phyloP scores from a whole-genome alignment of 1,140 invertebrate species.

The Procambarus virginalis region DNA sequence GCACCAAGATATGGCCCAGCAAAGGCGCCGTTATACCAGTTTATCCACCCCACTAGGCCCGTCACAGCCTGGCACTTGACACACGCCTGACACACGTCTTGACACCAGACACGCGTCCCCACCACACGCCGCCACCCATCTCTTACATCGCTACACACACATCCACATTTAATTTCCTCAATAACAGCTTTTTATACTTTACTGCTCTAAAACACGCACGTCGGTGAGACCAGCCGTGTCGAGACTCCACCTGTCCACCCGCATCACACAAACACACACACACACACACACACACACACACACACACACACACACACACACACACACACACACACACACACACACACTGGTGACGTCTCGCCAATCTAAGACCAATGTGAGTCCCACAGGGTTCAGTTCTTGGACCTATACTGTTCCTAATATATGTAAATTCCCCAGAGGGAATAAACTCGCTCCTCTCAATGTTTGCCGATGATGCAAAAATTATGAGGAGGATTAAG shows the following conservation, averaged over 20 bases:
- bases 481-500: too few species aligned
- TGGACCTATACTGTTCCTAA: too few species aligned
- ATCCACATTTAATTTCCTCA: neutral
- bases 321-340: too few species aligned
- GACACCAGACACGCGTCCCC: neutral
- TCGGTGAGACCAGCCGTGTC: neutral
- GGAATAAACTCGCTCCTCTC: too few species aligned
- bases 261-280: neutral
- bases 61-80: neutral
- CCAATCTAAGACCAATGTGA: too few species aligned
- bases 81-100: neutral
- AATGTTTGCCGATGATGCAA: too few species aligned
- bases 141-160: neutral
- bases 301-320: too few species aligned
- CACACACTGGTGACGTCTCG: too few species aligned
- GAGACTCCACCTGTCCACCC: neutral
- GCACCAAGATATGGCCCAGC: neutral
- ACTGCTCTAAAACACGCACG: neutral
- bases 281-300: too few species aligned
- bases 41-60: neutral
- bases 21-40: neutral
- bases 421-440: too few species aligned
- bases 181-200: neutral
- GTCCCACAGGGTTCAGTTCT: too few species aligned
- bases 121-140: neutral